phyloP scores from a whole-genome alignment of 2,797 vertebrate species.

The Crenichthys baileyi region DNA sequence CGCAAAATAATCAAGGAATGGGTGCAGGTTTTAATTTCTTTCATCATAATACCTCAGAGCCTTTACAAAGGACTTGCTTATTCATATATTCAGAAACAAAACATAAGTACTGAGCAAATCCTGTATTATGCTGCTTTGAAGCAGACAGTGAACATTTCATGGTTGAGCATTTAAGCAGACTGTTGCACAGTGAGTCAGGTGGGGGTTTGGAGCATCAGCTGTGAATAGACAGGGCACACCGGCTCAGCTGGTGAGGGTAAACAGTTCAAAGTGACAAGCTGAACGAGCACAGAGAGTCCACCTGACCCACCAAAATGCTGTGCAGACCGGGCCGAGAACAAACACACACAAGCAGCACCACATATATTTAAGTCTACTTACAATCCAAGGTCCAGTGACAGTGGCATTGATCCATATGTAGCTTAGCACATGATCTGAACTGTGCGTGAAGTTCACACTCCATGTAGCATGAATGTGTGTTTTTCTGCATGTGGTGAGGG shows the following conservation, averaged over 20 bases:
- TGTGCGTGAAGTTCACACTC: background rate
- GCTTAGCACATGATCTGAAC: slow-evolving; percentile 8
- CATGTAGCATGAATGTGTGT: background rate
- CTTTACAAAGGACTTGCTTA: background rate
- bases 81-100: background rate
- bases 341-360: slow-evolving; percentile 27
- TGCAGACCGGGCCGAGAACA: background rate
- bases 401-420: slow-evolving; percentile 33
- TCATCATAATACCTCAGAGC: background rate
- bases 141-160: slow-evolving; percentile 12
- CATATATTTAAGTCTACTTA: slow-evolving; percentile 33
- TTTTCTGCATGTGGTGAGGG: slow-evolving; percentile 4
- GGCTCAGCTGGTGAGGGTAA: slow-evolving; percentile 60
- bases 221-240: slow-evolving; percentile 26
- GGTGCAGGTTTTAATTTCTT: background rate
- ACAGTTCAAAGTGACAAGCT: slow-evolving; percentile 50
- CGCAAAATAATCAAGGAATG: background rate
- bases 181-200: slow-evolving; percentile 11
- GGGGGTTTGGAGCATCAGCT: slow-evolving; percentile 55
- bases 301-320: slow-evolving; percentile 52
- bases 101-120: slow-evolving; percentile 9
- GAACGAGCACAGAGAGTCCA: slow-evolving; percentile 45
- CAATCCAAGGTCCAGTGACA: slow-evolving; percentile 15
- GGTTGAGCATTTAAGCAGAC: slow-evolving; percentile 7
- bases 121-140: slow-evolving; percentile 1